phyloP scores from a whole-genome alignment of 2,888 invertebrate species.

The Ellobium chinense region DNA sequence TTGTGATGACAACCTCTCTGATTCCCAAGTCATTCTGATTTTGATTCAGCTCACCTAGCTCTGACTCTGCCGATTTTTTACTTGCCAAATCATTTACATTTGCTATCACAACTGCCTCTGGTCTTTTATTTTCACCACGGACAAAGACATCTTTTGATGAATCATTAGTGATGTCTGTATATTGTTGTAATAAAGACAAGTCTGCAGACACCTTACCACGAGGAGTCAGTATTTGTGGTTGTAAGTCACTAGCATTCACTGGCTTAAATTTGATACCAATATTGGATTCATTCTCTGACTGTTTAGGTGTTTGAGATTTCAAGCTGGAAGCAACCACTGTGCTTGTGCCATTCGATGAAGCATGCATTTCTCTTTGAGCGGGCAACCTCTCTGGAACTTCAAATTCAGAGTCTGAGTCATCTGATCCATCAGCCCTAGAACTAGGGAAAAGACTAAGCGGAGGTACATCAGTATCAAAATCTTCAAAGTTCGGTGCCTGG shows the following conservation, averaged over 20 bases:
- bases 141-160: background rate
- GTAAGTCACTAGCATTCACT: background rate
- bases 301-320: background rate
- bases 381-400: slow-evolving; percentile 28
- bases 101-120: too few relatives aligned
- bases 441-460: background rate
- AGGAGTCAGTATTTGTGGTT: slow-evolving; percentile 18
- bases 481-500: background rate
- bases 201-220: background rate
- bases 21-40: too few relatives aligned
- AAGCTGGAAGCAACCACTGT: background rate
- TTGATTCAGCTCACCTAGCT: too few relatives aligned
- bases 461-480: slow-evolving; percentile 19
- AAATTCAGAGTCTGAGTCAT: slow-evolving; percentile 46
- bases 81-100: too few relatives aligned
- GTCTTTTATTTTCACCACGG: too few relatives aligned
- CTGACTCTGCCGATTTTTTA: too few relatives aligned
- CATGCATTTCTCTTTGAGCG: background rate
- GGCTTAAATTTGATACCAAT: background rate
- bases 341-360: background rate
- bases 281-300: background rate
- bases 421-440: background rate
- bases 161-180: background rate
- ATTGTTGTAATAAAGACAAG: background rate
- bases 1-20: too few relatives aligned